phyloP scores from a whole-genome alignment of 2,888 invertebrate genomes.

The Xanthorhoe spadicearia region DNA sequence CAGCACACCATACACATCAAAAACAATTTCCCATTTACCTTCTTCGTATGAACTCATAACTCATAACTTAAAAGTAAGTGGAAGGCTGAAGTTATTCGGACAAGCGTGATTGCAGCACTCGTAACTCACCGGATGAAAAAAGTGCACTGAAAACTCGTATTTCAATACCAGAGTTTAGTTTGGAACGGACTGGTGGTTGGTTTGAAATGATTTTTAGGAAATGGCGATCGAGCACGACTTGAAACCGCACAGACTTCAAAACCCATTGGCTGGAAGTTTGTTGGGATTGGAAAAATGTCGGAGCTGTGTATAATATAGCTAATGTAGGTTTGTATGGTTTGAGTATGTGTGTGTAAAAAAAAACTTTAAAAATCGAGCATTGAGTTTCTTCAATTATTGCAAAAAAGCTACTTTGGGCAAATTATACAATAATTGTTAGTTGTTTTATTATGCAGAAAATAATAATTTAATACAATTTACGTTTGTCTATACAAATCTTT shows the following conservation, averaged over 20 bases:
- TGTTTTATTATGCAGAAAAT: too few species aligned
- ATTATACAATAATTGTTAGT: too few species aligned
- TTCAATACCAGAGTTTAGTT: slow-evolving; percentile 30
- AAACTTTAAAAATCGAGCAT: too few species aligned
- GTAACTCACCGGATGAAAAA: slow-evolving; percentile 15
- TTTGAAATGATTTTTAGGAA: slow-evolving; percentile 30
- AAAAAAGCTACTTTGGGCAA: too few species aligned
- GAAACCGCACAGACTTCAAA: slow-evolving; percentile 23
- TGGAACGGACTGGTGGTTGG: slow-evolving; percentile 22
- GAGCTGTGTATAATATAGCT: not conserved
- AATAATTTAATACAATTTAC: too few species aligned
- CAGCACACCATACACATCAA: too few species aligned
- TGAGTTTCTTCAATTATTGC: too few species aligned
- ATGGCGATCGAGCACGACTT: slow-evolving; percentile 11
- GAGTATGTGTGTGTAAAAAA: too few species aligned
- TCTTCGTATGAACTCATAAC: not conserved
- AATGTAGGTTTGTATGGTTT: not conserved
- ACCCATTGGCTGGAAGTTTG: slow-evolving; percentile 21
- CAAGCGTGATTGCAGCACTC: slow-evolving; percentile 7
- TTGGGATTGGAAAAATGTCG: slow-evolving; percentile 21
- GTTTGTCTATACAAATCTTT: too few species aligned
- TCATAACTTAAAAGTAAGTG: not conserved
- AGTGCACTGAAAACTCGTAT: slow-evolving; percentile 19
- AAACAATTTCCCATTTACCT: not conserved
- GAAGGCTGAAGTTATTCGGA: slow-evolving; percentile 2